Conservation (phyloP, 2,888 invertebrate species). For the Papilio elwesi region DNA sequence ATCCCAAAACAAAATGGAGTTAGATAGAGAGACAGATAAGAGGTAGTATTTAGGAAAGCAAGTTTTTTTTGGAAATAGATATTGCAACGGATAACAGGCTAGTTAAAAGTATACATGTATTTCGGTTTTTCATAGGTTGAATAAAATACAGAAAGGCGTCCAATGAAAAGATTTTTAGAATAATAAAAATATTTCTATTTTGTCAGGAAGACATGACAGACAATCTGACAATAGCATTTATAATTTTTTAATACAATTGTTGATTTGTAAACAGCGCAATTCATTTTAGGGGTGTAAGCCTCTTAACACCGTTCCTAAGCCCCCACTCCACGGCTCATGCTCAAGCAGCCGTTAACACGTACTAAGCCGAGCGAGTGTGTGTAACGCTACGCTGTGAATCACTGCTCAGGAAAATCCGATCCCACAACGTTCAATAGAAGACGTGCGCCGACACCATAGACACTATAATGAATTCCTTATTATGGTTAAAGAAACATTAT, state of each 20-base stretch:
- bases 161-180: too few relatives aligned
- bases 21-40: too few relatives aligned
- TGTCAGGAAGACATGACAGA: too few relatives aligned
- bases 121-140: too few relatives aligned
- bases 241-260: not conserved
- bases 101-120: too few relatives aligned
- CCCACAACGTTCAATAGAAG: not conserved
- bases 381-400: constrained; percentile 3
- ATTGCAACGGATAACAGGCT: too few relatives aligned
- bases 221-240: too few relatives aligned
- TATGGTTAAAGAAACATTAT: not conserved
- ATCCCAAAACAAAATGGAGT: too few relatives aligned
- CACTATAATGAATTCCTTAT: not conserved
- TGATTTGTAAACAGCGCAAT: not conserved
- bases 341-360: constrained; percentile 22
- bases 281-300: constrained; percentile 10
- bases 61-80: too few relatives aligned
- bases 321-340: constrained; percentile 1
- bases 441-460: not conserved
- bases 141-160: too few relatives aligned
- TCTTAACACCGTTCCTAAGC: constrained; percentile 7
- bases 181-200: too few relatives aligned
- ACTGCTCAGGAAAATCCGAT: constrained; percentile 8
- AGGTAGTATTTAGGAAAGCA: too few relatives aligned
- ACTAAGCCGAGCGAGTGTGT: not conserved